Conservation (phyloP, 1,140 invertebrate genomes). For the Zaprionus taronus region DNA sequence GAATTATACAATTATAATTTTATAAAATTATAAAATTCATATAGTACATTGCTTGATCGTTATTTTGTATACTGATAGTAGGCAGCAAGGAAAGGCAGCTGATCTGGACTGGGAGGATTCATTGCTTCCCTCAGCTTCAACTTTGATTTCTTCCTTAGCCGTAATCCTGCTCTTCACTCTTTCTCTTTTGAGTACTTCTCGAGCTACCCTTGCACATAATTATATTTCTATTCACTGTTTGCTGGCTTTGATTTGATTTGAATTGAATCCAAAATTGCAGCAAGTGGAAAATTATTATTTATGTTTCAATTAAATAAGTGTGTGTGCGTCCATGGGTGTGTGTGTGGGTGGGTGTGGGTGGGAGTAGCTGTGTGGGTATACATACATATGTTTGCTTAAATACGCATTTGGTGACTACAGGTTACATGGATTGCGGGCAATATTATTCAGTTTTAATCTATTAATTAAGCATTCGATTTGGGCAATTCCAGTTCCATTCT, state of each 20-base stretch:
- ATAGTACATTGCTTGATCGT: no score
- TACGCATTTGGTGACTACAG: slow-evolving; percentile 13
- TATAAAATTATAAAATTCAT: no score
- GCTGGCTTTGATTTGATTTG: slow-evolving; percentile 56
- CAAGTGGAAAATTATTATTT: slow-evolving; percentile 65
- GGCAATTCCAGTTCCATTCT: slow-evolving; percentile 26
- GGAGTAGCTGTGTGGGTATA: not conserved
- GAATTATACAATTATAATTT: no score
- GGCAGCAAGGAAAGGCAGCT: no score
- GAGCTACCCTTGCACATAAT: slow-evolving; percentile 42
- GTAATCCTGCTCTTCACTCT: not conserved
- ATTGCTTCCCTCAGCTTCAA: not conserved
- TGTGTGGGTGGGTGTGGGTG: slow-evolving; percentile 15
- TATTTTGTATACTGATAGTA: no score
- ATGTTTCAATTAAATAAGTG: slow-evolving; percentile 69
- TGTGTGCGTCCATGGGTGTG: slow-evolving; percentile 9
- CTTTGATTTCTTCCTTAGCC: not conserved
- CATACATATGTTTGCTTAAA: not conserved
- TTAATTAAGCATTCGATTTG: slow-evolving; percentile 74
- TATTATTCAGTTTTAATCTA: slow-evolving; percentile 78
- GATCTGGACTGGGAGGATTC: no score
- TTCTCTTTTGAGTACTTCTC: not conserved
- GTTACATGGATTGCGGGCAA: slow-evolving; percentile 29
- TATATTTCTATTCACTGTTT: slow-evolving; percentile 54
- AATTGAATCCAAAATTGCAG: slow-evolving; percentile 45